Conservation (phyloP, 2,888 invertebrate species). For the Tetragnatha montana region DNA sequence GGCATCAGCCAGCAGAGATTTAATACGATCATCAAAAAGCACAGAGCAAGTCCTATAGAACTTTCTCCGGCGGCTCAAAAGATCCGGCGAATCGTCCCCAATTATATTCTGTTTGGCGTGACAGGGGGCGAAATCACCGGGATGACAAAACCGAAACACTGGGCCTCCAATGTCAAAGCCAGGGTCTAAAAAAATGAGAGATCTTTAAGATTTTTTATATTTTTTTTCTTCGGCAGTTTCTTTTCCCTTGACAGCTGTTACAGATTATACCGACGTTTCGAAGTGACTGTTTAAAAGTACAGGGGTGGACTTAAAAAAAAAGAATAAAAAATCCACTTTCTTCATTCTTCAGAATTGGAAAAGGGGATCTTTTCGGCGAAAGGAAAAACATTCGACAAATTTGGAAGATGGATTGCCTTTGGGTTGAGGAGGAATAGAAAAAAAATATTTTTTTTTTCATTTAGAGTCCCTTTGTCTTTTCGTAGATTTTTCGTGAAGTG, state of each 20-base stretch:
- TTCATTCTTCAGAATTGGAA: slow-evolving; percentile 26
- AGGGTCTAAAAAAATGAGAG: background rate
- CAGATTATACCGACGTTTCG: slow-evolving; percentile 40
- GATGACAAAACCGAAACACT: slow-evolving; percentile 11
- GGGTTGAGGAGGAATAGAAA: background rate
- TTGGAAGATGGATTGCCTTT: slow-evolving; percentile 60
- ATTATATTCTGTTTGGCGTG: slow-evolving; percentile 13
- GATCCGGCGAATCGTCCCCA: background rate
- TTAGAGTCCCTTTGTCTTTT: background rate
- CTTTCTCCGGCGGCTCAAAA: background rate
- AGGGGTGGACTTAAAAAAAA: background rate
- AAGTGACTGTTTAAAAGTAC: slow-evolving; percentile 27
- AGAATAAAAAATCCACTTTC: slow-evolving; percentile 8
- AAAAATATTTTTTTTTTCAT: slow-evolving; percentile 52
- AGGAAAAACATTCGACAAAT: slow-evolving; percentile 56
- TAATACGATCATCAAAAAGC: background rate
- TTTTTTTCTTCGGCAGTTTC: slow-evolving; percentile 14
- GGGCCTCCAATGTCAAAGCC: background rate
- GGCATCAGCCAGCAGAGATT: background rate
- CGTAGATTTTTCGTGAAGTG: slow-evolving; percentile 32
- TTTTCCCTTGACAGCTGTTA: slow-evolving; percentile 41
- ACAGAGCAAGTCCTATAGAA: background rate
- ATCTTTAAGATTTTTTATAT: background rate
- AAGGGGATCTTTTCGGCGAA: slow-evolving; percentile 28
- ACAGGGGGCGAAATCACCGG: slow-evolving; percentile 10